Evolutionary conservation across 2,797 vertebrate species (phyloP), one percentile per base, ranked within the genome.

Genomic region (Notolepis coatsorum): DNA sequence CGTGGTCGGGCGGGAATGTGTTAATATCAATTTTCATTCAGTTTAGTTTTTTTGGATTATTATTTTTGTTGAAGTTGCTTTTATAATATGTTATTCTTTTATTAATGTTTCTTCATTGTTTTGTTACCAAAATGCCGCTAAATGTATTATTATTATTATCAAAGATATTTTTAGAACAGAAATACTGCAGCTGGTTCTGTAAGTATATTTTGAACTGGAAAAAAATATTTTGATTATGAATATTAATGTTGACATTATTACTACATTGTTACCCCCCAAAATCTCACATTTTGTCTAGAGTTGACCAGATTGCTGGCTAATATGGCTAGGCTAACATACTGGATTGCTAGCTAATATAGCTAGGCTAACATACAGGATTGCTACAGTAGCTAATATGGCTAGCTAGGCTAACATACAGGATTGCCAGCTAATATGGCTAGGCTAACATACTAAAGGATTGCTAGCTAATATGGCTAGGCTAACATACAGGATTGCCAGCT

Each of bases 131-230:
- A 49, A 46, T 13, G 54, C 48, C 0, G 8, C 66, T 62, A 69
- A 65, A 71, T 61, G 41, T 80, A 67, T 69, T 58, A 47, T 80
- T 65, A 54, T 45, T 27, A 56, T 66, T 65, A 64, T 17, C 65
- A 59, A 54, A 51, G 15, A 27, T 66, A 23, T 68, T 64, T 35
- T 63, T 35, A 17, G 15, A 21, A 21, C 12, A 41, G 28, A 62
- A 68, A 71, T 65, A 54, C 57, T 79, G 48, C 88, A 90, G 88
- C 88, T 90, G 89, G 89, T 83, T 91, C 85, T 89, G 89, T 91
- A 69, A 81, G 49, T 56, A 67, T 80, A 75, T 85, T 70, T 66
- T 53, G 31, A 78, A 82, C 75, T 75, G 61, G 70, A 79, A 69
- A 65, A 41, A 21, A n/a, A 53, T 27, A 18, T 67, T 24, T 48